Evolutionary conservation across 2,113 vertebrate species (phyloP), one percentile per base, ranked within the genome.

Genomic region (Butastur rufipennis): DNA sequence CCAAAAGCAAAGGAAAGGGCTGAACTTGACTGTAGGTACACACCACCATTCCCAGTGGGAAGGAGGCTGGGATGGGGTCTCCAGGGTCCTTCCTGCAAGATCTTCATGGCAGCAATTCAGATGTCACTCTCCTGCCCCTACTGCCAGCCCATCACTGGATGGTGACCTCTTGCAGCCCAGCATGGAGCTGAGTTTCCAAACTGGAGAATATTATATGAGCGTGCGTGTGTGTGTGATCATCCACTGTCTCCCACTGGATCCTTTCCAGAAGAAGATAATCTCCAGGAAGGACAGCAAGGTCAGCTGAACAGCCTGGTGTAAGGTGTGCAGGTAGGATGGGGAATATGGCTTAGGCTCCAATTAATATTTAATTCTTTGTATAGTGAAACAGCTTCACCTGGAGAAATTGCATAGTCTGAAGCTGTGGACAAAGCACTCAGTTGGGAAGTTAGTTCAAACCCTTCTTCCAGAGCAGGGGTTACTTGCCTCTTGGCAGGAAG

Each of bases 81-180:
- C 32, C 16, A 58, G 18, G 12, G 23, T 56, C 36, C 36, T 75
- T 80, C 21, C 59, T 32, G 31, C 18, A 73, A 75, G 38, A 40
- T 61, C 36, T 56, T 73, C 19, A 18, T 16, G 40, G 23, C 40
- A 92, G 42, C 27, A 70, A 18, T 36, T 81, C 27, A 58, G 36
- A 52, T 3, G 25, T 73, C 3, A 0, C 14, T 73, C 18, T 77
- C 4, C 5, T 0, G 0, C 26, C 52, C 26, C 26, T 50, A 16
- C 13, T 85, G 82, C 40, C 58, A 85, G 5, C 9, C 23, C 2
- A 0, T 19, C 34, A 22, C 70, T 53, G 42, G 23, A 34, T 40
- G 17, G 53, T 55, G 66, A 85, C 58, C 29, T 82, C 66, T 72
- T 85, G 71, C 50, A 77, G 15, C 10, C 55, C 67, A 77, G 34